Percentiles rank a stretch among this genome's conserved stretches.
Conservation (phyloP, 1,140 invertebrate species). For the Neodiprion fabricii region DNA sequence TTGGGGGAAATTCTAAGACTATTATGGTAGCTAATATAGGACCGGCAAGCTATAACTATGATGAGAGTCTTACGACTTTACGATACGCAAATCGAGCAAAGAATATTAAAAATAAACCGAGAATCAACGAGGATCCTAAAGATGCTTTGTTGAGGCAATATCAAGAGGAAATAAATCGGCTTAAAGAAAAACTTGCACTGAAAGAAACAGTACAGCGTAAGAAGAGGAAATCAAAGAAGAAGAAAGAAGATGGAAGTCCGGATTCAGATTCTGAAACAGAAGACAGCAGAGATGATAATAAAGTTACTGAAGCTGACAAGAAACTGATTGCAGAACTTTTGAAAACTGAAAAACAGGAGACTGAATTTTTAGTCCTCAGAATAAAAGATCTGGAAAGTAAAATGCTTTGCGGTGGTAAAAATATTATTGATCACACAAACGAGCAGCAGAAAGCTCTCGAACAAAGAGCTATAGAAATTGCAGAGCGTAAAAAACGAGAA, state of each 20-base stretch:
- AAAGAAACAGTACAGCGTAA: conserved; percentile 64
- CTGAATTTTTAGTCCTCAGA: conserved; percentile 78
- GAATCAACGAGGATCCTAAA: conserved; percentile 98
- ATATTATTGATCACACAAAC: conserved; percentile 97
- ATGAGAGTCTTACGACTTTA: conserved; percentile 96
- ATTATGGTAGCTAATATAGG: conserved; percentile 97
- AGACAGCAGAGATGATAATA: conserved; percentile 63
- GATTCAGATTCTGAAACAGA: conserved; percentile 57
- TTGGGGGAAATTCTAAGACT: conserved; percentile 96
- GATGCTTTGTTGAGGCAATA: conserved; percentile 95
- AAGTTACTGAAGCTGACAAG: conserved; percentile 67
- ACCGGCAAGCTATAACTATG: conserved; percentile 96
- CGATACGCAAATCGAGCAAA: conserved; percentile 97
- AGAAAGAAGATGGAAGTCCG: conserved; percentile 53
- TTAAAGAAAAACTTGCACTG: conserved; percentile 83
- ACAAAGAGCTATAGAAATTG: conserved; percentile 89
- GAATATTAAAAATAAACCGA: conserved; percentile 96
- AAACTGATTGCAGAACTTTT: conserved; percentile 67
- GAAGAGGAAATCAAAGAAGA: conserved; percentile 61
- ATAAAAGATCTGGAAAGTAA: conserved; percentile 91
- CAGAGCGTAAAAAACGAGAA: conserved; percentile 83
- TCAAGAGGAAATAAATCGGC: conserved; percentile 95
- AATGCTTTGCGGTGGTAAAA: conserved; percentile 97
- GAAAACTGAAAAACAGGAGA: conserved; percentile 74
- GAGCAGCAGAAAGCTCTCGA: conserved; percentile 91